phyloP scores from a whole-genome alignment of 2,113 vertebrate species.

The Aldabrachelys gigantea region DNA sequence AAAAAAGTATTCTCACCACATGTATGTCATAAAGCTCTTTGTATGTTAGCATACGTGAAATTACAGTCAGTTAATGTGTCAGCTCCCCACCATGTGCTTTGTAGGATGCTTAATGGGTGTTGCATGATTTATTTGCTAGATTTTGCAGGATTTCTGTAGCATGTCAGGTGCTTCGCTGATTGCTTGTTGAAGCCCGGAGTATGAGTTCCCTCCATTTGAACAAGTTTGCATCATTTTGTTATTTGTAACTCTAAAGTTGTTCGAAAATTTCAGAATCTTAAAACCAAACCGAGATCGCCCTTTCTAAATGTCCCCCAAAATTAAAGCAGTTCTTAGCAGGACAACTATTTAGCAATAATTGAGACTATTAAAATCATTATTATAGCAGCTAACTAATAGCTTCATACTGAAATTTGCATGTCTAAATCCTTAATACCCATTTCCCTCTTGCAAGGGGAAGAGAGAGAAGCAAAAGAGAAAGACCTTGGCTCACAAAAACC shows the following conservation, averaged over 20 bases:
- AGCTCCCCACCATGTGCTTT: constrained; percentile 52
- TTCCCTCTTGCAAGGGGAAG: background rate
- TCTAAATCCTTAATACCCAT: background rate
- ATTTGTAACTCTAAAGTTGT: constrained; percentile 52
- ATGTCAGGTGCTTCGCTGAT: constrained; percentile 65
- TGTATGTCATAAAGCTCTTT: constrained; percentile 41
- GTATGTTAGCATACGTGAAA: constrained; percentile 51
- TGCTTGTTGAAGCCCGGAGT: constrained; percentile 59
- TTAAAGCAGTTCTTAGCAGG: background rate
- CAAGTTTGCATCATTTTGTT: constrained; percentile 56
- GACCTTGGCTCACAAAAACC: background rate
- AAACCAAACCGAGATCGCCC: background rate
- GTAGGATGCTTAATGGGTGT: constrained; percentile 60
- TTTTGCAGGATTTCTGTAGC: constrained; percentile 63
- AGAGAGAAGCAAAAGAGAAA: background rate
- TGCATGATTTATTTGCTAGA: constrained; percentile 62
- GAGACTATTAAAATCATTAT: background rate
- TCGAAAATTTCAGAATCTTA: constrained; percentile 40
- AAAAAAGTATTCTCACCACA: constrained; percentile 38
- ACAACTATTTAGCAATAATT: background rate
- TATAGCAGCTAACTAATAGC: background rate
- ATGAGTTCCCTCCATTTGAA: constrained; percentile 42
- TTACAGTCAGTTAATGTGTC: constrained; percentile 56
- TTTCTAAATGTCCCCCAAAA: background rate
- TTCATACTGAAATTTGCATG: background rate